A percentile compares a stretch with the other conserved stretches of the same genome.
Evolutionary conservation across 2,113 vertebrate genomes (phyloP).

Genomic region (Brachirus orientalis): DNA sequence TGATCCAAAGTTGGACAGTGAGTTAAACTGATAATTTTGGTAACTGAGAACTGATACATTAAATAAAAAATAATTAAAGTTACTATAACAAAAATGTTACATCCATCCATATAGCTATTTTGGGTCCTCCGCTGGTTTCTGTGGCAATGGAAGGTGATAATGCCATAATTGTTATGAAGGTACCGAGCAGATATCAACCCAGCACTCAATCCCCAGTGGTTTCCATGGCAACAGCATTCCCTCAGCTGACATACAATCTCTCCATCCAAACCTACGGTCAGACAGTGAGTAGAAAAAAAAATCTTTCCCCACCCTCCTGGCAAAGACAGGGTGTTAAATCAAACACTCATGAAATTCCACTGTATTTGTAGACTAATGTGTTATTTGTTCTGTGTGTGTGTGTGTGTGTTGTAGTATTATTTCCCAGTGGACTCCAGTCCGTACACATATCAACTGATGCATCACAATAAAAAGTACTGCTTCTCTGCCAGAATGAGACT

Average conservation of each 20-base stretch:
- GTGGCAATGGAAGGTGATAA: slow-evolving; percentile 78
- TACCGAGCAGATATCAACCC: slow-evolving; percentile 85
- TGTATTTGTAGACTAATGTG: neutral
- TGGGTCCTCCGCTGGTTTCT: slow-evolving; percentile 84
- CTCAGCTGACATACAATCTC: slow-evolving; percentile 84
- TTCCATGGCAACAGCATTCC: slow-evolving; percentile 82
- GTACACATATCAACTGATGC: slow-evolving; percentile 45
- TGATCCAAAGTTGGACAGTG: slow-evolving; percentile 88
- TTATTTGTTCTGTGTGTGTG: slow-evolving; percentile 3
- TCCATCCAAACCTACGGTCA: slow-evolving; percentile 75
- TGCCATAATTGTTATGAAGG: slow-evolving; percentile 80
- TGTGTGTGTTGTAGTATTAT: slow-evolving; percentile 45
- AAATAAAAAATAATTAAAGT: no score
- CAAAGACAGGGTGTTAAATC: neutral
- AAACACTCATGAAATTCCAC: neutral
- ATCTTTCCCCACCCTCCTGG: neutral
- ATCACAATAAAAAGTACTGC: slow-evolving; percentile 63
- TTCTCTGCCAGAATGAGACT: slow-evolving; percentile 64
- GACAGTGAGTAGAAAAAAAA: slow-evolving; percentile 74
- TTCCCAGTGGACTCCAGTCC: slow-evolving; percentile 7
- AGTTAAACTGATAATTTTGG: slow-evolving; percentile 60
- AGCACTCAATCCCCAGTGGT: slow-evolving; percentile 32
- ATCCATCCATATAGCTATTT: slow-evolving; percentile 76
- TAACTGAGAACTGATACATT: neutral
- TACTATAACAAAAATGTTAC: neutral